phyloP scores from a whole-genome alignment of 2,888 invertebrate species.

The Notocelia uddmanniana region DNA sequence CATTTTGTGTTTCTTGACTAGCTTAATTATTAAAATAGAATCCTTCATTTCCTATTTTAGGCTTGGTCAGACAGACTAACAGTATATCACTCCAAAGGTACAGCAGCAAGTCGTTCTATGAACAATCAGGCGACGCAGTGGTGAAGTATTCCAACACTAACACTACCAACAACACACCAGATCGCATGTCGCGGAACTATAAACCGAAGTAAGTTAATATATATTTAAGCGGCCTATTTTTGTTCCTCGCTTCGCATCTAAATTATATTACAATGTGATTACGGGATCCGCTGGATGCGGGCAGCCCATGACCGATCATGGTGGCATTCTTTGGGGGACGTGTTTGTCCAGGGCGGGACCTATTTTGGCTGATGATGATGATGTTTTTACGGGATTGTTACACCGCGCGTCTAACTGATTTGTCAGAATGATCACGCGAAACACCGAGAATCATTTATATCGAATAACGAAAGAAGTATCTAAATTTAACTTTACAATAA shows the following conservation, averaged over 20 bases:
- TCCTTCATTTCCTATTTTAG: slow-evolving; percentile 68
- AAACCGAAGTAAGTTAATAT: slow-evolving; percentile 73
- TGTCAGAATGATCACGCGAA: no score
- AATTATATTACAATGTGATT: background rate
- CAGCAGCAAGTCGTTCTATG: slow-evolving; percentile 52
- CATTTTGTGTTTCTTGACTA: no score
- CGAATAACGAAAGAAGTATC: no score
- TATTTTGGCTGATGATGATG: no score
- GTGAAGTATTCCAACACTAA: slow-evolving; percentile 54
- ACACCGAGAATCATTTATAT: no score
- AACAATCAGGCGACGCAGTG: slow-evolving; percentile 69
- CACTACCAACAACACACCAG: slow-evolving; percentile 51
- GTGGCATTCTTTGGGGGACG: no score
- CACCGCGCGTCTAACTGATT: no score
- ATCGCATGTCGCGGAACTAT: slow-evolving; percentile 73
- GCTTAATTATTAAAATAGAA: no score
- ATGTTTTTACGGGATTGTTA: no score
- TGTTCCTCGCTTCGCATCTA: background rate
- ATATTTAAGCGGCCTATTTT: background rate
- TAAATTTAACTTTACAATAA: background rate
- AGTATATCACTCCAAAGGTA: slow-evolving; percentile 53
- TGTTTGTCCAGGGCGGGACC: no score
- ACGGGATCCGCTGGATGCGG: no score
- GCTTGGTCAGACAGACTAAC: slow-evolving; percentile 62
- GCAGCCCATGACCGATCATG: no score